Percentiles rank a stretch among this genome's conserved stretches.
phyloP scores from a whole-genome alignment of 2,888 invertebrate species.

The Eretmocerus hayati region DNA sequence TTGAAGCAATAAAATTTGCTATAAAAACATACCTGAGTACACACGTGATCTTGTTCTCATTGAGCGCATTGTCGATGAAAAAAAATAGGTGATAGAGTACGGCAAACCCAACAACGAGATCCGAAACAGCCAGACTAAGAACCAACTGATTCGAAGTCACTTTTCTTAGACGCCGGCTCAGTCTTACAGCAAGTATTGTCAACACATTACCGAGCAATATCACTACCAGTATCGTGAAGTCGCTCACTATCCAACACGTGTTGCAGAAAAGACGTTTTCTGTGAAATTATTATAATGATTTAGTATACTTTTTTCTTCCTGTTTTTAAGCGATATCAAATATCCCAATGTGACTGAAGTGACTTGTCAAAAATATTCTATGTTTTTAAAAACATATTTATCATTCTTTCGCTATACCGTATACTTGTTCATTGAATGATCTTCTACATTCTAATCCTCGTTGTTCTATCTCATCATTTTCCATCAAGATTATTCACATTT shows the following conservation, averaged over 20 bases:
- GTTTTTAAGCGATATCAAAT: too few species aligned
- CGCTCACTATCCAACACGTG: conserved; percentile 58
- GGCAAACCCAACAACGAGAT: conserved; percentile 69
- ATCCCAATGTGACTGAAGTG: too few species aligned
- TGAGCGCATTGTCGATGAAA: conserved; percentile 59
- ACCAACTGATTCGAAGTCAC: conserved; percentile 73
- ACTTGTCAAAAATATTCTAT: too few species aligned
- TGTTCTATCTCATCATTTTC: too few species aligned
- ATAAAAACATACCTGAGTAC: conserved; percentile 36
- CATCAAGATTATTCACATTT: too few species aligned
- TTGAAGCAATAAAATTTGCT: too few species aligned
- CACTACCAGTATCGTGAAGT: conserved; percentile 58
- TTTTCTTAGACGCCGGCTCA: conserved; percentile 62
- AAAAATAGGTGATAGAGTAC: conserved; percentile 74
- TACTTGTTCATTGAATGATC: too few species aligned
- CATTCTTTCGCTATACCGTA: too few species aligned
- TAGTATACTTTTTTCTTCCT: too few species aligned
- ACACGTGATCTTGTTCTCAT: conserved; percentile 57
- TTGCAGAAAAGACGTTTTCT: neutral
- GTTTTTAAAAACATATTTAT: too few species aligned
- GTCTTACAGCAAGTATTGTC: conserved; percentile 66
- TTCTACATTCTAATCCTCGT: too few species aligned
- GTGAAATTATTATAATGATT: too few species aligned
- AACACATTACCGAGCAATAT: conserved; percentile 69
- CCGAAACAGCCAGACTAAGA: conserved; percentile 70